Evolutionary conservation across 1,140 invertebrate species (phyloP).

Genomic region (Melitaea cinxia): DNA sequence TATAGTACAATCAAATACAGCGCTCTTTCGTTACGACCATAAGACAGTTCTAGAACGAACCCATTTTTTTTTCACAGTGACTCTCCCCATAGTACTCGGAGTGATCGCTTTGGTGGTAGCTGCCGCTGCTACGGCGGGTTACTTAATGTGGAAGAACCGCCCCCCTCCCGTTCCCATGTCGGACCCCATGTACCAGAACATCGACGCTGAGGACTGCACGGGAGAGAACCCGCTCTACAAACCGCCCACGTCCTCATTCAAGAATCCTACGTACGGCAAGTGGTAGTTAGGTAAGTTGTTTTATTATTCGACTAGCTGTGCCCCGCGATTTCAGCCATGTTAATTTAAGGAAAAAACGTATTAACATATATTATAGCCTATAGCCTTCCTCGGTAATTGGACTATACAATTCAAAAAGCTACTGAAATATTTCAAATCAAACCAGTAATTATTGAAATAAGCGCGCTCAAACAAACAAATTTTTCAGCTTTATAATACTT

Average conservation of each 20-base stretch:
- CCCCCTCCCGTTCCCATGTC: constrained; percentile 90
- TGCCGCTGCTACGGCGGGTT: constrained; percentile 89
- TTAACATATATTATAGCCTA: no score
- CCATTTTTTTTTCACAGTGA: constrained; percentile 45
- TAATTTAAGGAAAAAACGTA: no score
- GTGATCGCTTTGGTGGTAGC: constrained; percentile 94
- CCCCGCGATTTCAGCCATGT: no score
- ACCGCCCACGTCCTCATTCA: constrained; percentile 72
- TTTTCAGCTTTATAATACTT: no score
- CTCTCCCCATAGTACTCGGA: constrained; percentile 52
- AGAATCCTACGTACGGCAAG: constrained; percentile 74
- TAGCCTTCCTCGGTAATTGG: no score
- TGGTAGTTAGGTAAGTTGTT: constrained; percentile 59
- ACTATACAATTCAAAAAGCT: no score
- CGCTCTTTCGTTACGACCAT: no score
- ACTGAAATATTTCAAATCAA: no score
- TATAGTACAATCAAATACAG: no score
- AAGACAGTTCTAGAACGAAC: not conserved
- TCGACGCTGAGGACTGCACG: constrained; percentile 89
- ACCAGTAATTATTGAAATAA: no score
- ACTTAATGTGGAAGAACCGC: constrained; percentile 89
- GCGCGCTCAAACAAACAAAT: no score
- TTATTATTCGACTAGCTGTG: no score
- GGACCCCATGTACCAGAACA: constrained; percentile 91
- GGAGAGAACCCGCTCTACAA: constrained; percentile 77